A percentile compares a stretch with the other conserved stretches of the same genome.
phyloP scores from a whole-genome alignment of 2,888 invertebrate genomes.

The Rhagonycha fulva region DNA sequence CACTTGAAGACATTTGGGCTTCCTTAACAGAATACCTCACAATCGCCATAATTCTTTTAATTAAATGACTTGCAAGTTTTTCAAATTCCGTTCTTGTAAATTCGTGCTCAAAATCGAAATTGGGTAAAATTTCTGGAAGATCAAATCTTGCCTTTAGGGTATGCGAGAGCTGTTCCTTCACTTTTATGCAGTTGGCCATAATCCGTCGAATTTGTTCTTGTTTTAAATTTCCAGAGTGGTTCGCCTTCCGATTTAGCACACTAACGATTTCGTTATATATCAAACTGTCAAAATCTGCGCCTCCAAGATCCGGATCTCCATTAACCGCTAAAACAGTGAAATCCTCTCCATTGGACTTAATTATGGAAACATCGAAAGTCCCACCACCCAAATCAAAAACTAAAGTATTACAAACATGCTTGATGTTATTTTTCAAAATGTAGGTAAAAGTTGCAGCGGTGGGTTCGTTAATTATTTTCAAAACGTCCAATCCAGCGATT shows the following conservation, averaged over 20 bases:
- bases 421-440: slow-evolving; percentile 19
- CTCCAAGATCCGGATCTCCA: slow-evolving; percentile 28
- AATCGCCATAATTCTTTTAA: slow-evolving; percentile 16
- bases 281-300: slow-evolving; percentile 24
- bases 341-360: slow-evolving; percentile 8
- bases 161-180: slow-evolving; percentile 22
- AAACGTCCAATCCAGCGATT: slow-evolving; percentile 24
- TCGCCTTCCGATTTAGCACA: slow-evolving; percentile 8
- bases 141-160: slow-evolving; percentile 13
- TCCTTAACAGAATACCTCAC: slow-evolving; percentile 18
- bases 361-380: slow-evolving; percentile 30
- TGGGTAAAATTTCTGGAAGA: neutral
- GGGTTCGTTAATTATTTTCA: slow-evolving; percentile 26
- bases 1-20: slow-evolving; percentile 9
- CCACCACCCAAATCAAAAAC: slow-evolving; percentile 33
- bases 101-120: slow-evolving; percentile 13
- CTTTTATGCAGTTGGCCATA: slow-evolving; percentile 18
- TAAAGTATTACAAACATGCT: slow-evolving; percentile 7
- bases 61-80: slow-evolving; percentile 13
- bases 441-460: slow-evolving; percentile 29
- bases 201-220: slow-evolving; percentile 13
- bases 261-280: slow-evolving; percentile 13
- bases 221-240: neutral
- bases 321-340: slow-evolving; percentile 24
- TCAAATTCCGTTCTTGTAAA: slow-evolving; percentile 23